Percentiles rank a stretch among this genome's conserved stretches.
These are phyloP conservation scores for Aphyosemion australe DNA, from an alignment of 2,113 vertebrate genomes.

Conservation along the genomic window DNA sequence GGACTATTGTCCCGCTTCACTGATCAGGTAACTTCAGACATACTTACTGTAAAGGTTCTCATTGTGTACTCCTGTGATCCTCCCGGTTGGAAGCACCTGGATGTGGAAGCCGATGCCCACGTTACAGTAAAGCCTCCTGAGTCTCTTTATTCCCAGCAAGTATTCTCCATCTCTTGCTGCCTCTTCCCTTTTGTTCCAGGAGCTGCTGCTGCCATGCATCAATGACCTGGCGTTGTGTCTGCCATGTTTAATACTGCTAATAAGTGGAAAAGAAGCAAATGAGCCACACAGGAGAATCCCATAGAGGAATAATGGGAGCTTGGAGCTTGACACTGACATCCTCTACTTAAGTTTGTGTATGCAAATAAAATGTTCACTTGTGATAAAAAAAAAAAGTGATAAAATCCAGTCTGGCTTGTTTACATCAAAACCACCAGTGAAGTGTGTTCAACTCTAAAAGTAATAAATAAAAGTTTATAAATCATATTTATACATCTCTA, in stretches of 20 bases:
- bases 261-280: conserved; percentile 66
- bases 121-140: conserved; percentile 92
- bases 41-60: conserved; percentile 92
- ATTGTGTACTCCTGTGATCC: conserved; percentile 87
- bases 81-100: conserved; percentile 88
- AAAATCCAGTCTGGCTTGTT: conserved; percentile 7
- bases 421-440: background rate
- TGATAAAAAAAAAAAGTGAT: background rate
- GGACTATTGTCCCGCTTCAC: background rate
- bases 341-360: conserved; percentile 13
- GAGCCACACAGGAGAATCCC: conserved; percentile 78
- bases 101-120: conserved; percentile 68
- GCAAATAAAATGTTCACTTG: no score
- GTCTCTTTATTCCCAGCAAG: conserved; percentile 90
- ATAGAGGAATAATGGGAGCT: conserved; percentile 82
- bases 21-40: background rate
- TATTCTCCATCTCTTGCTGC: conserved; percentile 86
- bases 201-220: conserved; percentile 66
- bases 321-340: conserved; percentile 81
- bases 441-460: background rate
- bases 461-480: background rate
- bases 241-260: conserved; percentile 49
- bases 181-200: conserved; percentile 82
- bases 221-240: conserved; percentile 76
- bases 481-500: conserved; percentile 23